phyloP scores from a whole-genome alignment of 2,113 vertebrate species.

The Cricetomys ansorgei region DNA sequence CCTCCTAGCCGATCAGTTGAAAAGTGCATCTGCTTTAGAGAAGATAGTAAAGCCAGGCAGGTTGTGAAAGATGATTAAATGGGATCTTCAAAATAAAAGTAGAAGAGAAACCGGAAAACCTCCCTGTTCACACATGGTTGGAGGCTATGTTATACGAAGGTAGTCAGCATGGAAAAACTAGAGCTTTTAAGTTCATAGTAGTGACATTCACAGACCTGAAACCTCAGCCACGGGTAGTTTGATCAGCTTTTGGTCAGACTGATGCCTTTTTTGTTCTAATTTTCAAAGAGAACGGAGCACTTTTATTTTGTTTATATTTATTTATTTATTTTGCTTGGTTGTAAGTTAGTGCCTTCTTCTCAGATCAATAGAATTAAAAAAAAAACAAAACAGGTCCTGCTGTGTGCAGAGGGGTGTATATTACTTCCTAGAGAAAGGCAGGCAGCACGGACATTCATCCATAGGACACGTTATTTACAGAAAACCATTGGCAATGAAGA shows the following conservation, averaged over 20 bases:
- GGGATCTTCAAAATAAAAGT: neutral
- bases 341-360: neutral
- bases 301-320: neutral
- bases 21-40: neutral
- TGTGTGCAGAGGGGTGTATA: neutral
- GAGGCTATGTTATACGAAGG: neutral
- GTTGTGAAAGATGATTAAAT: neutral
- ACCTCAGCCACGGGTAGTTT: accelerated
- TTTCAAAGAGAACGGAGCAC: neutral
- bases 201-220: neutral
- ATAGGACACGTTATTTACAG: neutral
- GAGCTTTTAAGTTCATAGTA: neutral
- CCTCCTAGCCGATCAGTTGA: neutral
- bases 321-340: neutral
- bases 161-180: neutral
- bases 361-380: neutral
- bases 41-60: neutral
- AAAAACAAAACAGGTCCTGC: neutral
- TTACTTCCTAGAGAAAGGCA: neutral
- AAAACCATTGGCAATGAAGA: neutral
- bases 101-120: neutral
- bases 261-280: neutral
- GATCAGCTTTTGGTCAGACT: accelerated
- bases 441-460: neutral
- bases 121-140: neutral